A percentile compares a stretch with the other conserved stretches of the same genome.
Evolutionary conservation across 1,140 invertebrate species (phyloP).

Genomic region (Sycophila sp.): DNA sequence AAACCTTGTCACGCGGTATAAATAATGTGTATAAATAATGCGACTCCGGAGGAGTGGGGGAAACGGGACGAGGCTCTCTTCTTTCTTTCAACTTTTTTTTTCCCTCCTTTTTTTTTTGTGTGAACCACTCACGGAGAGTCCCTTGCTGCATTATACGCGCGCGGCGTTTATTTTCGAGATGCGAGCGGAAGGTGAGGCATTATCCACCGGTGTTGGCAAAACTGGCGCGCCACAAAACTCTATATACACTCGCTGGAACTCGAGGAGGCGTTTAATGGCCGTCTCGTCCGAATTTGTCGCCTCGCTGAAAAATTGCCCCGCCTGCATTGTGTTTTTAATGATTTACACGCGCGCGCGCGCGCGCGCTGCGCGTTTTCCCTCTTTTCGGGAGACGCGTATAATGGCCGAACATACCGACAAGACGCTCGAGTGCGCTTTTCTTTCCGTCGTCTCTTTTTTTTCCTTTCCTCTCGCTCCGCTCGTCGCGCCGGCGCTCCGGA

Average conservation of each 20-base stretch:
- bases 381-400: no score
- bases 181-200: background rate
- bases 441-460: constrained; percentile 7
- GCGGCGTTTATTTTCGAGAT: constrained; percentile 17
- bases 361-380: background rate
- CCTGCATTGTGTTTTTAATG: constrained; percentile 9
- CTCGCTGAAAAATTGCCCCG: constrained; percentile 11
- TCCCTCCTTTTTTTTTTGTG: background rate
- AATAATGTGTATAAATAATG: constrained; percentile 38
- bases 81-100: background rate
- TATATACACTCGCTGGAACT: background rate
- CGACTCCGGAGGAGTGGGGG: constrained; percentile 10
- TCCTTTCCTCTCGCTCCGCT: no score
- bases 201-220: constrained; percentile 15
- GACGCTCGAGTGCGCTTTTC: background rate
- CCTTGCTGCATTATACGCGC: background rate
- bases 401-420: no score
- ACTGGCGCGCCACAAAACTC: constrained; percentile 6
- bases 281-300: constrained; percentile 36
- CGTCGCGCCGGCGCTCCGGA: no score
- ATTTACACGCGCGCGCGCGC: no score
- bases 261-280: constrained; percentile 30
- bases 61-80: constrained; percentile 17
- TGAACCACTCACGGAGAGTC: background rate
- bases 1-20: constrained; percentile 35